Percentiles rank a stretch among this genome's conserved stretches.
These are phyloP conservation scores for Oopsacas minuta DNA, from an alignment of 37 sponge, comb jelly and placozoan species.

Conservation along the genomic window DNA sequence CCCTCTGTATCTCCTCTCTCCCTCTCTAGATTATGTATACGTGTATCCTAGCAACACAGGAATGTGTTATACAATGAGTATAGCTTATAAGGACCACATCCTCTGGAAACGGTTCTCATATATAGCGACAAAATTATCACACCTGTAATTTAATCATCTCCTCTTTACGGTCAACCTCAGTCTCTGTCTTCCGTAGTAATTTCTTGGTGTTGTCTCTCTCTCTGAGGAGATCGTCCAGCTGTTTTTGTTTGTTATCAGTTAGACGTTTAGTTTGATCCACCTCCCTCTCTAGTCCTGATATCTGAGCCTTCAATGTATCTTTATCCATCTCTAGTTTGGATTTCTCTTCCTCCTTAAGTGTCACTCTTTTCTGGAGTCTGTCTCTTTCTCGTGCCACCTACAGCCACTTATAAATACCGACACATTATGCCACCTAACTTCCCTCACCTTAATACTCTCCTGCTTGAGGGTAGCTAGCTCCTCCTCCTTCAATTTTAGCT, in stretches of 20 bases:
- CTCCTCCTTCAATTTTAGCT: slow-evolving; percentile 67
- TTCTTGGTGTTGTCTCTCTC: slow-evolving; percentile 19
- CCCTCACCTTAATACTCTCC: slow-evolving; percentile 47
- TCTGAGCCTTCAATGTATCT: slow-evolving; percentile 30
- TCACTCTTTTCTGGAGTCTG: slow-evolving; percentile 61
- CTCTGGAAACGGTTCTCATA: neutral
- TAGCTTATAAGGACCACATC: neutral
- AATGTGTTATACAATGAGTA: neutral
- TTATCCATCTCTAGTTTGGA: slow-evolving; percentile 87
- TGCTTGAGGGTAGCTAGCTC: slow-evolving; percentile 61
- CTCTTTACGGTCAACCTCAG: neutral
- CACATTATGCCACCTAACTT: neutral
- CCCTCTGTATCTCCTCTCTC: slow-evolving; percentile 28
- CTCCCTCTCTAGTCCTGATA: slow-evolving; percentile 31
- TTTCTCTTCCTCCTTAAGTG: slow-evolving; percentile 59
- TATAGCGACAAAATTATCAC: neutral
- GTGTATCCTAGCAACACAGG: neutral
- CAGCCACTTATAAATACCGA: neutral
- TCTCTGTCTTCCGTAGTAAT: neutral
- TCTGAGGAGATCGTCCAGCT: slow-evolving; percentile 11
- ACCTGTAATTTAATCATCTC: slow-evolving; percentile 4
- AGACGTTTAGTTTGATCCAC: neutral
- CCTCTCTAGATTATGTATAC: slow-evolving; percentile 47
- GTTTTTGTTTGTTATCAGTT: neutral
- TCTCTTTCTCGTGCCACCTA: slow-evolving; percentile 69